Evolutionary conservation across 2,113 vertebrate genomes (phyloP).

Genomic region (Meles meles): DNA sequence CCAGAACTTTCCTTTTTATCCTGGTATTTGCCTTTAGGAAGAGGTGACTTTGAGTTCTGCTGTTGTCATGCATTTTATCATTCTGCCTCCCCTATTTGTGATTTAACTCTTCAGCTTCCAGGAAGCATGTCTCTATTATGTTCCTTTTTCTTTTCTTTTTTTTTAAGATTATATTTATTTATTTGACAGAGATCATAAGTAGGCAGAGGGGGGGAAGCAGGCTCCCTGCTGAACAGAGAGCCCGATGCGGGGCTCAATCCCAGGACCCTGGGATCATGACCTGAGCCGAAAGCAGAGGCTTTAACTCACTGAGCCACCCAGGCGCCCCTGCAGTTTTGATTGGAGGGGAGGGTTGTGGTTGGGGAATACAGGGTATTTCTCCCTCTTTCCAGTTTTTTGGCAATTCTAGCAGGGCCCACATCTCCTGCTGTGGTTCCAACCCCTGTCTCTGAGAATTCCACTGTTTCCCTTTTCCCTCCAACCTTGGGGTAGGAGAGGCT

Average conservation of each 20-base stretch:
- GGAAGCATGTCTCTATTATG: constrained; percentile 24
- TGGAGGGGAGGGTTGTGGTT: not conserved
- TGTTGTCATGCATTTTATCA: not conserved
- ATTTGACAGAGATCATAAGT: too few species aligned
- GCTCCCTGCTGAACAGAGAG: too few species aligned
- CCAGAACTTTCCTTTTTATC: not conserved
- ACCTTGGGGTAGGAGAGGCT: not conserved
- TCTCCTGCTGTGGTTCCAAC: not conserved
- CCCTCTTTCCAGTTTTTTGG: too few species aligned
- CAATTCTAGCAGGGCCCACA: not conserved
- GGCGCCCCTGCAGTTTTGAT: not conserved
- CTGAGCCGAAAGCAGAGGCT: too few species aligned
- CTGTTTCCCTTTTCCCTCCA: not conserved
- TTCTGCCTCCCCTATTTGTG: constrained; percentile 22
- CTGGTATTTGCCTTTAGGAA: not conserved
- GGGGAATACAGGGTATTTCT: too few species aligned
- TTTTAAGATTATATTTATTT: not conserved
- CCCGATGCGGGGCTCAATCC: too few species aligned
- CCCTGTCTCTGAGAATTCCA: not conserved
- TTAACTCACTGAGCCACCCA: too few species aligned
- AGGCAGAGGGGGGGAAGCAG: too few species aligned
- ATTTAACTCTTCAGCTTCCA: not conserved
- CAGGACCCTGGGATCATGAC: too few species aligned
- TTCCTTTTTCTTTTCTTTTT: not conserved
- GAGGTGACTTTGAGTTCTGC: not conserved